These are phyloP conservation scores for Cephus cinctus DNA, from an alignment of 1,140 invertebrate species.

Conservation along the genomic window DNA sequence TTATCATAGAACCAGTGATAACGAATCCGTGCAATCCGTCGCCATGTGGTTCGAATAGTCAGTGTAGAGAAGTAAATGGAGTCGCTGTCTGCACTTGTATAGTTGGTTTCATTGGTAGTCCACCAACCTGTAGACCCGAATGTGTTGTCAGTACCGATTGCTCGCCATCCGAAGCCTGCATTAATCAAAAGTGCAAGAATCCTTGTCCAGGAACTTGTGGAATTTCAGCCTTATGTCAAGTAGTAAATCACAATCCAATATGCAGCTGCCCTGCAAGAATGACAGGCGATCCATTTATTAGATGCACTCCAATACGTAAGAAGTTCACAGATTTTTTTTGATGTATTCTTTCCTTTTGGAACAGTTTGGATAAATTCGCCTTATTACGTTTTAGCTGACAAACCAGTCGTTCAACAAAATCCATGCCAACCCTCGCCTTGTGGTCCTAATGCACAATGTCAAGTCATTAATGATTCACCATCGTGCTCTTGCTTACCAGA, in stretches of 20 bases:
- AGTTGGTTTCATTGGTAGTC: conserved; percentile 62
- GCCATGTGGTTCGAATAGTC: conserved; percentile 67
- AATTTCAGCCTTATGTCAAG: conserved; percentile 65
- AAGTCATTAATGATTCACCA: conserved; percentile 62
- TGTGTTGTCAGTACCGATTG: conserved; percentile 68
- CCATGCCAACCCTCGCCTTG: conserved; percentile 70
- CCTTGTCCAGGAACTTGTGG: conserved; percentile 72
- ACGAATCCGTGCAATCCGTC: conserved; percentile 61
- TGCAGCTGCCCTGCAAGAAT: conserved; percentile 67
- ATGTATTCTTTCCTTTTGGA: no score
- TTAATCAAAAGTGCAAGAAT: conserved; percentile 69
- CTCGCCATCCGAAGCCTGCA: conserved; percentile 64
- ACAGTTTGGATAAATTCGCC: no score
- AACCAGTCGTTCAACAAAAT: conserved; percentile 56
- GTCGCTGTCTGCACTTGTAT: conserved; percentile 64
- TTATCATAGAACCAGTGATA: conserved; percentile 48
- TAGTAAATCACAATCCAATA: conserved; percentile 64
- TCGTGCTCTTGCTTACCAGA: conserved; percentile 70
- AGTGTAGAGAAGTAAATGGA: conserved; percentile 61
- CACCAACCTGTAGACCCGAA: conserved; percentile 67
- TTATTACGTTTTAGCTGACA: conserved; percentile 45
- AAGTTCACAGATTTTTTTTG: no score
- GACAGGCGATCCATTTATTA: conserved; percentile 57
- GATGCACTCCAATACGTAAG: conserved; percentile 48
- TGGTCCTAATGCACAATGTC: conserved; percentile 71